phyloP scores from a whole-genome alignment of 2,888 invertebrate species.

The Geophilus truncorum region DNA sequence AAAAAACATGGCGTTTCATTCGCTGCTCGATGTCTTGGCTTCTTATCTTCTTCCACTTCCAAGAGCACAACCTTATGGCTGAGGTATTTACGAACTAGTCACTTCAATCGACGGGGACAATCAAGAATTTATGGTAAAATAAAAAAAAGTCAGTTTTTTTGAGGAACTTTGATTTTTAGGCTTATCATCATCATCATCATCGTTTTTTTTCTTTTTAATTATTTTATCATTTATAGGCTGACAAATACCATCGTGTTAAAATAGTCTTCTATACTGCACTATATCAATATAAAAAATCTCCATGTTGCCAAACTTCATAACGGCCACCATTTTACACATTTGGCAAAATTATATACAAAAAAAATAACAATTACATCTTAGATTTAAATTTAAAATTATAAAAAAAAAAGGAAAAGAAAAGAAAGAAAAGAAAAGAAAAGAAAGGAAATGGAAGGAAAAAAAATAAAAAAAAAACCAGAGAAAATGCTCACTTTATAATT shows the following conservation, averaged over 20 bases:
- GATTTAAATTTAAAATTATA: neutral
- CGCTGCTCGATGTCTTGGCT: neutral
- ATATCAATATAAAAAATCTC: neutral
- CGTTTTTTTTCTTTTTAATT: neutral
- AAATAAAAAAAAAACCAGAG: neutral
- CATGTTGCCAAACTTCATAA: neutral
- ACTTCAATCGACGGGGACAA: neutral
- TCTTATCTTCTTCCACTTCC: neutral
- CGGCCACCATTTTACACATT: too few species aligned
- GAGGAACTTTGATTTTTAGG: slow-evolving; percentile 34
- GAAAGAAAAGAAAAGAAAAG: neutral
- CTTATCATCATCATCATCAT: neutral
- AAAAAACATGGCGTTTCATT: too few species aligned
- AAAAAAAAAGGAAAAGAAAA: neutral
- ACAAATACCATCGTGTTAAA: slow-evolving; percentile 10
- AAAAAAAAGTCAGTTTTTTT: neutral
- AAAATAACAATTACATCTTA: too few species aligned
- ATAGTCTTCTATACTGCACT: neutral
- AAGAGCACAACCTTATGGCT: too few species aligned
- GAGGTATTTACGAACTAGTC: too few species aligned
- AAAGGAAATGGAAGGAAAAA: neutral
- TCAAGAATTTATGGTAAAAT: neutral
- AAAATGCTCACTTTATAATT: too few species aligned
- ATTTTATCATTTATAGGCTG: neutral
- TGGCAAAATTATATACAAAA: neutral